A percentile compares a stretch with the other conserved stretches of the same genome.
Conservation (phyloP, 2,888 invertebrate species). For the Eupithecia exiguata region DNA sequence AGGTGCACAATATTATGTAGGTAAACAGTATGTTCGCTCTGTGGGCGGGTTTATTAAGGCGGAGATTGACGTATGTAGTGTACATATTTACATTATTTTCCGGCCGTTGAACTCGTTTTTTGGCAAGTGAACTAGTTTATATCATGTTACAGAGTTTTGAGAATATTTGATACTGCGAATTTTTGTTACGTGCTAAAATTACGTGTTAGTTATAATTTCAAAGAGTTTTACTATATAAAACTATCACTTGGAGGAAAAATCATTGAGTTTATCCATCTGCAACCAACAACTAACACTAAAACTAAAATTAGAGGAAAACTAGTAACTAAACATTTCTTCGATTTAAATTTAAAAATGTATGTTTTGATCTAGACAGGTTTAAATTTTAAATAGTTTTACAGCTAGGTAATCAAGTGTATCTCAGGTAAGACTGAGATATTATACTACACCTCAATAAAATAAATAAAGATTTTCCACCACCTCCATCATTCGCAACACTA, state of each 20-base stretch:
- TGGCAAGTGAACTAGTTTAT: constrained; percentile 25
- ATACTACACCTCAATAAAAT: too few species aligned
- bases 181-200: background rate
- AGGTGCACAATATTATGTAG: constrained; percentile 6
- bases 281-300: too few species aligned
- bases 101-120: constrained; percentile 36
- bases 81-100: constrained; percentile 22
- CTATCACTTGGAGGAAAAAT: background rate
- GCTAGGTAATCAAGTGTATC: too few species aligned
- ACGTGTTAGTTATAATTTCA: background rate
- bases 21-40: constrained; percentile 1
- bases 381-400: too few species aligned
- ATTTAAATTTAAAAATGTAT: too few species aligned
- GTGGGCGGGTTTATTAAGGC: constrained; percentile 5
- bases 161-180: background rate
- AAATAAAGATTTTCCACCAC: too few species aligned
- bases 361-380: too few species aligned
- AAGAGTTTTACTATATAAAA: background rate
- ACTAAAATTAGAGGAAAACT: too few species aligned
- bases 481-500: too few species aligned
- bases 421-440: too few species aligned
- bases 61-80: constrained; percentile 6
- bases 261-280: background rate
- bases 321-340: too few species aligned
- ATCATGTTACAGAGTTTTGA: constrained; percentile 7